phyloP scores from a whole-genome alignment of 2,797 vertebrate species.

The Rhinatrema bivittatum region DNA sequence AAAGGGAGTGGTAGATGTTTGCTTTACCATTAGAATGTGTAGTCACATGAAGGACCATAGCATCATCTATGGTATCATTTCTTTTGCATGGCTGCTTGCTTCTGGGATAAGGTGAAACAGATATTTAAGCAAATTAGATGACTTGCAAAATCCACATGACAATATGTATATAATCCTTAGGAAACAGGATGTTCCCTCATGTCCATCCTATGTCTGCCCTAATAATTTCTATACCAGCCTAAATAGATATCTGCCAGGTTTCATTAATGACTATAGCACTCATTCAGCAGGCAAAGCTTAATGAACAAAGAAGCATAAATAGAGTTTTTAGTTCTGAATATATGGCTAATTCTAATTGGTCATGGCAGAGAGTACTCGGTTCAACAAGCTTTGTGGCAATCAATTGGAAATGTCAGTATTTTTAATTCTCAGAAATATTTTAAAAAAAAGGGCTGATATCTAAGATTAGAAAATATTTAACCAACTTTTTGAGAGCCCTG shows the following conservation, averaged over 20 bases:
- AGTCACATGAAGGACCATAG: slow-evolving; percentile 17
- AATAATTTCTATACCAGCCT: slow-evolving; percentile 23
- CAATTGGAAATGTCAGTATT: too few species aligned
- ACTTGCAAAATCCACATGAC: slow-evolving; percentile 38
- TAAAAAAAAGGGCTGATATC: too few species aligned
- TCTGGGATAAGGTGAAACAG: slow-evolving; percentile 31
- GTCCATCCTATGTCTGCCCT: slow-evolving; percentile 8
- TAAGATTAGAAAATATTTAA: too few species aligned
- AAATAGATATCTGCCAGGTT: slow-evolving; percentile 26
- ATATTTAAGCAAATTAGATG: slow-evolving; percentile 47
- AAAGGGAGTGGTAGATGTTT: background rate
- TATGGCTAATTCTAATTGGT: slow-evolving; percentile 29
- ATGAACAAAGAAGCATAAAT: too few species aligned
- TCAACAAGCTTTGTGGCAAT: too few species aligned
- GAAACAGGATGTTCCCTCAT: slow-evolving; percentile 36
- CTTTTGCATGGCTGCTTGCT: slow-evolving; percentile 19
- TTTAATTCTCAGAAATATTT: too few species aligned
- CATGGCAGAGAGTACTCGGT: too few species aligned
- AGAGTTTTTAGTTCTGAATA: slow-evolving; percentile 22
- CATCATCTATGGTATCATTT: slow-evolving; percentile 25
- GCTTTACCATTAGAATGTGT: too few species aligned
- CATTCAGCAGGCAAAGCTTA: too few species aligned
- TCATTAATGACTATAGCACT: slow-evolving; percentile 39
- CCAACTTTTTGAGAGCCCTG: too few species aligned
- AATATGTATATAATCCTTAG: slow-evolving; percentile 36